Evolutionary conservation across 1,140 invertebrate genomes (phyloP).

Genomic region (Polypedilum vanderplanki): DNA sequence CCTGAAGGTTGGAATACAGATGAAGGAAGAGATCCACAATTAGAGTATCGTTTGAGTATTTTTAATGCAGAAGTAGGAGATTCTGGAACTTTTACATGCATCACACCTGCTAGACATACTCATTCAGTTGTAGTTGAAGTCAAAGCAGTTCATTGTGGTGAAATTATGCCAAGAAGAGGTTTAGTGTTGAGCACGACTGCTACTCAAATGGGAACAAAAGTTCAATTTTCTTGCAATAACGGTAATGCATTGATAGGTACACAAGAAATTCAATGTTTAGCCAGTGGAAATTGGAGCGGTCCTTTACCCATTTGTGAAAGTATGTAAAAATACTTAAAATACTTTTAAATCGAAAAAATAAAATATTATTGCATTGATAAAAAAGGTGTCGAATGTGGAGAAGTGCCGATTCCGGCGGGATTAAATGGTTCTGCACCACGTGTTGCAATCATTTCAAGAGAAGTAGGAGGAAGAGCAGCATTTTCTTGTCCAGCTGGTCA

Average conservation of each 20-base stretch:
- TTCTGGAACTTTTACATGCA: slow-evolving; percentile 71
- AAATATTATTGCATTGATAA: too few relatives aligned
- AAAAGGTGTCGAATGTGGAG: slow-evolving; percentile 65
- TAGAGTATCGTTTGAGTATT: slow-evolving; percentile 77
- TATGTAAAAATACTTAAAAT: too few relatives aligned
- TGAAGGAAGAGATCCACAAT: slow-evolving; percentile 63
- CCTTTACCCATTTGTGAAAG: slow-evolving; percentile 74
- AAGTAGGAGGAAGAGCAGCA: slow-evolving; percentile 66
- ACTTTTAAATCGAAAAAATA: too few relatives aligned
- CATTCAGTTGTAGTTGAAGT: slow-evolving; percentile 75
- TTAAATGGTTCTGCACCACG: slow-evolving; percentile 50
- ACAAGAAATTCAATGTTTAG: slow-evolving; percentile 61
- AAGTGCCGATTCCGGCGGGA: slow-evolving; percentile 48
- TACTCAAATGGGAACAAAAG: slow-evolving; percentile 65
- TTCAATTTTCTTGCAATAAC: slow-evolving; percentile 69
- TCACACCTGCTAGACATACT: slow-evolving; percentile 68
- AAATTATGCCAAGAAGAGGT: slow-evolving; percentile 59
- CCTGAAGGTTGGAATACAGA: slow-evolving; percentile 77
- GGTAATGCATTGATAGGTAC: slow-evolving; percentile 74
- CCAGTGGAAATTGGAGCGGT: slow-evolving; percentile 77
- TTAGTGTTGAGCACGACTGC: slow-evolving; percentile 59
- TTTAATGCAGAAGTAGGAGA: slow-evolving; percentile 70
- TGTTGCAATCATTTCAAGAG: slow-evolving; percentile 61
- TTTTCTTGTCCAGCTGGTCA: slow-evolving; percentile 74
- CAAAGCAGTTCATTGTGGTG: slow-evolving; percentile 69